Evolutionary conservation across 2,797 vertebrate species (phyloP), one percentile per base, ranked within the genome.

Genomic region (Rhynchotus rufescens): DNA sequence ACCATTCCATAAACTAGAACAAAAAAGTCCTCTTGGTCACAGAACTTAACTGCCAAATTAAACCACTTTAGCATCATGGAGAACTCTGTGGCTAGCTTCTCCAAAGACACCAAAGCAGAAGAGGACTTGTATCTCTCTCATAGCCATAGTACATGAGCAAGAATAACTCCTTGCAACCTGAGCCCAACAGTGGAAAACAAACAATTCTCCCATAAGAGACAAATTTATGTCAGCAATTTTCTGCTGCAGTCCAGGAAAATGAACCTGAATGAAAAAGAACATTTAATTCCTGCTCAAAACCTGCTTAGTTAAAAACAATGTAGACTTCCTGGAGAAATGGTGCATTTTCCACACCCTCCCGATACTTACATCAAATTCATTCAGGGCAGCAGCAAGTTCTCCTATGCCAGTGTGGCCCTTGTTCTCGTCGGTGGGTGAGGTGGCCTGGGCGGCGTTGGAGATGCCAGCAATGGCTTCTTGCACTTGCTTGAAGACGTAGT

Each of bases 401-500:
- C 99, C 99, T 4, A 99, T 99, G 90, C 99, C 99, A 6, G 99
- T 99, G 71, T 99, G 99, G 28, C 98, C 98, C 57, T 99, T 99
- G 97, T 98, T 99, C 97, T 99, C 99, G 7, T 99, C 99, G 0
- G 98, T 98, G 85, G 99, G 99, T 0, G 99, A 99, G 88, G 98
- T 98, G 96, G 99, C 99, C 97, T 99, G 99, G 61, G 99, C 99
- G n/a, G 99, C 98, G 0, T 98, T 99, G 86, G 99, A 99, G 92
- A 99, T 99, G 34, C 99, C 99, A 21, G 98, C 99, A 6, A 99
- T 99, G 23, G 99, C 99, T 91, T 99, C 99, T 96, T 99, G 99
- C n/a, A 99, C 99, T 95, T 99, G 99, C 90, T 99, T 99, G 97
- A 99, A 99, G 90, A 99, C 99, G 1, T 99, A 99, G 96, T 99